phyloP scores from a whole-genome alignment of 2,113 vertebrate species.

The Rhadina sibilatrix region DNA sequence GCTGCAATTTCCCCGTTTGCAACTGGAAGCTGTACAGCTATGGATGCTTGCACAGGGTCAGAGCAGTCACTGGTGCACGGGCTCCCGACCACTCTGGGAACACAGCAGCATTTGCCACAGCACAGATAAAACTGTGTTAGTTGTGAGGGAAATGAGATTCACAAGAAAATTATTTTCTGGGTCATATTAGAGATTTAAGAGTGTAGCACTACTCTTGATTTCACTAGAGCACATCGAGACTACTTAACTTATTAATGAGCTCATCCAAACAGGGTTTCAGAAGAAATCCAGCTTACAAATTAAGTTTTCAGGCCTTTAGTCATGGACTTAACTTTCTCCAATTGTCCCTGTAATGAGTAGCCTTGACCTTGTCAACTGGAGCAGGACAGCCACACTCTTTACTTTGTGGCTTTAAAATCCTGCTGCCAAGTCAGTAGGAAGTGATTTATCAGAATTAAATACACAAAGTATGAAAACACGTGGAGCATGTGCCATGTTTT shows the following conservation, averaged over 20 bases:
- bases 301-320: not conserved
- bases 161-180: not conserved
- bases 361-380: not conserved
- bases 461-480: rapidly evolving
- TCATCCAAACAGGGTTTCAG: not conserved
- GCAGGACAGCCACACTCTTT: not conserved
- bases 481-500: not conserved
- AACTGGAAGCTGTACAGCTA: not conserved
- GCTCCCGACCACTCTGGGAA: not conserved
- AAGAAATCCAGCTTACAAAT: not conserved
- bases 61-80: rapidly evolving
- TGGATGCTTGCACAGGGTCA: rapidly evolving
- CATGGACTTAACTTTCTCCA: not conserved
- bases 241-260: not conserved
- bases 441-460: not conserved
- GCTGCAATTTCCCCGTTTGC: not conserved
- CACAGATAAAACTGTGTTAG: rapidly evolving
- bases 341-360: not conserved
- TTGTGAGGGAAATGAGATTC: rapidly evolving
- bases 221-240: not conserved
- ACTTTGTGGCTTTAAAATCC: not conserved
- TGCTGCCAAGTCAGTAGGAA: not conserved
- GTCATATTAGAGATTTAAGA: not conserved
- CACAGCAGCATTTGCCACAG: rapidly evolving
- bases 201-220: not conserved